phyloP scores from a whole-genome alignment of 2,113 vertebrate genomes.

The Herpetotheres cachinnans region DNA sequence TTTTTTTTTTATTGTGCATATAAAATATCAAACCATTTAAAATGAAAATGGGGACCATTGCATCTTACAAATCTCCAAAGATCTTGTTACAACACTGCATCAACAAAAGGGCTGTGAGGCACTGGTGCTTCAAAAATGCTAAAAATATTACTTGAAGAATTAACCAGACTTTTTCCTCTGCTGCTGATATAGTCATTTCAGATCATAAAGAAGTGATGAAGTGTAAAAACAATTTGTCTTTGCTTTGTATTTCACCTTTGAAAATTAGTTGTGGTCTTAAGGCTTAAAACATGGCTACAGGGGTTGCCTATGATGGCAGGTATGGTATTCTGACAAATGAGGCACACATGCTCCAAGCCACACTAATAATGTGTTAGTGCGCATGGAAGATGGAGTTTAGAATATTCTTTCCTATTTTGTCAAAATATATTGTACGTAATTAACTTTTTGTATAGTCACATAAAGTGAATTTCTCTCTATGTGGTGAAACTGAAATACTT shows the following conservation, averaged over 20 bases:
- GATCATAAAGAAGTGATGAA: background rate
- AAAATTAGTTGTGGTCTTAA: background rate
- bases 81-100: background rate
- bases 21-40: background rate
- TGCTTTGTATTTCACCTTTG: background rate
- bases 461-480: background rate
- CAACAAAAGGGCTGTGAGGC: background rate
- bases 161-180: background rate
- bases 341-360: background rate
- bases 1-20: background rate
- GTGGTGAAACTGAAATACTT: background rate
- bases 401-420: background rate
- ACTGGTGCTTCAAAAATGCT: background rate
- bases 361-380: background rate
- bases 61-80: conserved; percentile 37
- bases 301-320: background rate
- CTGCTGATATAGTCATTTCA: background rate
- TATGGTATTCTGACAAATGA: background rate
- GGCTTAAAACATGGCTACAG: background rate
- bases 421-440: background rate
- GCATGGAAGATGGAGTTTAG: background rate
- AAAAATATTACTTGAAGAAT: background rate
- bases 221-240: background rate
- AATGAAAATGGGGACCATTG: background rate
- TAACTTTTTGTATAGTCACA: background rate